These are phyloP conservation scores for Hemaris fuciformis DNA, from an alignment of 2,888 invertebrate species.

Conservation along the genomic window DNA sequence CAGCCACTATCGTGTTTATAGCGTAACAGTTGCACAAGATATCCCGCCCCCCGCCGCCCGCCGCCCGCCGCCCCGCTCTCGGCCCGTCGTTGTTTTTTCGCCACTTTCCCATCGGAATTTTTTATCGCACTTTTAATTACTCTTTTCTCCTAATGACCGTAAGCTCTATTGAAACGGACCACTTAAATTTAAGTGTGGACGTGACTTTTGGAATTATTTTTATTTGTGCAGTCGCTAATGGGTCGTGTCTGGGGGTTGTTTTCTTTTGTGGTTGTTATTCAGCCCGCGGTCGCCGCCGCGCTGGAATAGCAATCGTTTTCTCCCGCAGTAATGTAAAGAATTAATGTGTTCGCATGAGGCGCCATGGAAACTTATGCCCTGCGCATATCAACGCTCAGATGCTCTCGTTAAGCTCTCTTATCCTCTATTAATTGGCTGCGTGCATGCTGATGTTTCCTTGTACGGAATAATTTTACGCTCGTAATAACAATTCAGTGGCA, in stretches of 20 bases:
- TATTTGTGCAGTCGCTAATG: conserved; percentile 39
- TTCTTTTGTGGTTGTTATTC: conserved; percentile 26
- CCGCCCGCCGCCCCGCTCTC: not conserved
- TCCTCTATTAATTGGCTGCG: conserved; percentile 1
- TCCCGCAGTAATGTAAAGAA: conserved; percentile 25
- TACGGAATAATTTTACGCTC: no score
- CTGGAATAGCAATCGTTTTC: conserved; percentile 25
- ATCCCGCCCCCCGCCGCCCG: conserved; percentile 21
- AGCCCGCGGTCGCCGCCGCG: conserved; percentile 15
- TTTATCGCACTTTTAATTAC: conserved; percentile 74
- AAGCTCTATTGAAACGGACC: conserved; percentile 63
- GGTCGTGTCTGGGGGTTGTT: conserved; percentile 23
- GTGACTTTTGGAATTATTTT: conserved; percentile 62
- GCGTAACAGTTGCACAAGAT: conserved; percentile 62
- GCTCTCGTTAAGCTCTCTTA: not conserved
- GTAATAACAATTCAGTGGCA: not conserved
- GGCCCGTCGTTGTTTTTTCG: not conserved
- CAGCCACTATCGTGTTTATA: conserved; percentile 72
- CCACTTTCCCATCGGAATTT: conserved; percentile 46
- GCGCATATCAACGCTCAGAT: not conserved
- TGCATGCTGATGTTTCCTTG: not conserved
- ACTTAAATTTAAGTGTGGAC: conserved; percentile 64
- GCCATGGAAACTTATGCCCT: not conserved
- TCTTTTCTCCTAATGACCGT: conserved; percentile 70
- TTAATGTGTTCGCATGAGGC: conserved; percentile 24